Evolutionary conservation across 2,888 invertebrate species (phyloP), one percentile per base, ranked within the genome.

Genomic region (Catocala fraxini): DNA sequence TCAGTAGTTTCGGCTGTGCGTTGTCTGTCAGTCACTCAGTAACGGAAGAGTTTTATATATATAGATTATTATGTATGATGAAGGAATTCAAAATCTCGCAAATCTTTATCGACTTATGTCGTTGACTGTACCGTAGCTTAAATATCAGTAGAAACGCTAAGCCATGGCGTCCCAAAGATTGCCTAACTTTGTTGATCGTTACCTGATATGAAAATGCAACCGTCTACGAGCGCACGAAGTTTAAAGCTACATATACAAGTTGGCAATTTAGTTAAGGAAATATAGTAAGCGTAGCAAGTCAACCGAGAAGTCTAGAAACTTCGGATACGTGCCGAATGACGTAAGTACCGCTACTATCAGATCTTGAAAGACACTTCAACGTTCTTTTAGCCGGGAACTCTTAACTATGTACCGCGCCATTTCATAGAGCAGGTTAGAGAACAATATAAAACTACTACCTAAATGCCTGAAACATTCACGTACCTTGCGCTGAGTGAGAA

Each of bases 401-500:
- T 48, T 12, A 39, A 63, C 34, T 49, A 51, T 57, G 56, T 56
- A 35, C 59, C 61, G 65, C 70, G 65, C 63, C 71, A 69, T 66
- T 73, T 68, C 70, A 71, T 70, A 63, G 63, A 68, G 54, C 63
- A 55, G 66, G 58, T 63, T 65, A 73, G 45, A 70, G 70, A 76
- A 82, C 80, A 82, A 82, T 82, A 78, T 75, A 79, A 74, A 79
- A 77, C 72, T 74, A 74, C 72, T 73, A 78, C 66, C 67, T 80
- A 80, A 83, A 81, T 67, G 65, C 79, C 73, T 77, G 77, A 79
- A 78, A 80, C 76, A 77, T 79, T 69, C 79, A 75, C 77, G 73
- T 82, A 67, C 71, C 56, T 43, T 48, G 68, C 55, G 41, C 68
- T 65, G 62, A 63, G 56, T 63, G 60, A 75, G 83, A 83, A 83